Percentiles rank a stretch among this genome's conserved stretches.
Evolutionary conservation across 92 coral and sea anemone species (phyloP).

Genomic region (Actinernus sp.): DNA sequence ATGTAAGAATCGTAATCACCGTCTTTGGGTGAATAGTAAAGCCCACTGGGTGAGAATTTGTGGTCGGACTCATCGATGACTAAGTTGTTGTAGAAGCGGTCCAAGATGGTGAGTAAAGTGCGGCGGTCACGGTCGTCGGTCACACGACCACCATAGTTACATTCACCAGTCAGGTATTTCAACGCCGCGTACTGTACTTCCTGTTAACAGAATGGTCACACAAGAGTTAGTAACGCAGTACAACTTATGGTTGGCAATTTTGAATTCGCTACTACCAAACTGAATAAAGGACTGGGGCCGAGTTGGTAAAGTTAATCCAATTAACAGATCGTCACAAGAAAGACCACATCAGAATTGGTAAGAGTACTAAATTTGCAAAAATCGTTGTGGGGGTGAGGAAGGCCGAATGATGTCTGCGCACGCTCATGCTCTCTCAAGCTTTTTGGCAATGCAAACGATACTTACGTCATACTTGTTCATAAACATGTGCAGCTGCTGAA

Average conservation of each 20-base stretch:
- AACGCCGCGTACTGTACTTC: constrained; percentile 95
- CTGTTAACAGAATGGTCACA: constrained; percentile 34
- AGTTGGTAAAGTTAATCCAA: background rate
- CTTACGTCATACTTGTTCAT: constrained; percentile 92
- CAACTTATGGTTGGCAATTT: background rate
- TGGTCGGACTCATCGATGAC: constrained; percentile 65
- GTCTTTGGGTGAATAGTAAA: constrained; percentile 83
- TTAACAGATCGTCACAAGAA: background rate
- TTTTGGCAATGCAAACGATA: too few relatives aligned
- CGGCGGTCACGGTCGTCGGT: constrained; percentile 99
- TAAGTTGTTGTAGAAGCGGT: constrained; percentile 79
- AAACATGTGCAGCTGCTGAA: constrained; percentile 96
- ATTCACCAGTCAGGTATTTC: constrained; percentile 95
- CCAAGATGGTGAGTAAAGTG: constrained; percentile 88
- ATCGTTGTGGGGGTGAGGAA: too few relatives aligned
- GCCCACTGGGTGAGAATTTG: constrained; percentile 96
- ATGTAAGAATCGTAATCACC: constrained; percentile 96
- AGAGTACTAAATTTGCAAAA: too few relatives aligned
- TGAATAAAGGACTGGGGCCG: too few relatives aligned
- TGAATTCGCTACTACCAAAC: background rate
- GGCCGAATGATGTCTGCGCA: too few relatives aligned
- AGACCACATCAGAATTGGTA: too few relatives aligned
- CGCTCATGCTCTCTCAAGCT: too few relatives aligned
- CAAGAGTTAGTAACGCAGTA: too few relatives aligned
- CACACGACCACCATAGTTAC: constrained; percentile 99